A percentile compares a stretch with the other conserved stretches of the same genome.
Evolutionary conservation across 2,113 vertebrate genomes (phyloP).

Genomic region (Poeciliopsis occidentalis): DNA sequence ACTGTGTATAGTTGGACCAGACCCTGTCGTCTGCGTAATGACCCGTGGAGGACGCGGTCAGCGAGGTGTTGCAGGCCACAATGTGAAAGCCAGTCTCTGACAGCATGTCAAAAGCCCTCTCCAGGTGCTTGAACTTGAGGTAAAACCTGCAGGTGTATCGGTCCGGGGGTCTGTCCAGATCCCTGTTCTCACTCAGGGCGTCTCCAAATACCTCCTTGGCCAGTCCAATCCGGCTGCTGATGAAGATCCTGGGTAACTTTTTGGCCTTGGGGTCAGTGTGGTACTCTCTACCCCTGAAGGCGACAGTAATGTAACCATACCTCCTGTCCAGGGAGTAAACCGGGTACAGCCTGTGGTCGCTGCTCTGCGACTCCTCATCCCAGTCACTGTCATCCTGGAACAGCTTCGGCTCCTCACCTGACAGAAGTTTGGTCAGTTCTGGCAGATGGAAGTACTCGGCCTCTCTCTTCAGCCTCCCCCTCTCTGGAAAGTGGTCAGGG

Average conservation of each 20-base stretch:
- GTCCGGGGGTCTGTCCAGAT: conserved; percentile 90
- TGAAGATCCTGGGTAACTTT: conserved; percentile 93
- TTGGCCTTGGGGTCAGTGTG: conserved; percentile 89
- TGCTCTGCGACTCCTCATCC: conserved; percentile 91
- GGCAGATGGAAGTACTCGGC: conserved; percentile 97
- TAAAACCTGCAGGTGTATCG: conserved; percentile 95
- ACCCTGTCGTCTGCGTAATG: conserved; percentile 93
- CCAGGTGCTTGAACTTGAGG: conserved; percentile 95
- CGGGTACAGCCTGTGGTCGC: conserved; percentile 89
- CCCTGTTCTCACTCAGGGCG: conserved; percentile 93
- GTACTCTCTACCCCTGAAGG: conserved; percentile 88
- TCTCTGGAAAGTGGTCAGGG: conserved; percentile 97
- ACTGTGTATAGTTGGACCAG: conserved; percentile 98
- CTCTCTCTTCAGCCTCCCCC: conserved; percentile 91
- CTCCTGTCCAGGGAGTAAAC: conserved; percentile 86
- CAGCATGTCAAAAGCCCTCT: conserved; percentile 97
- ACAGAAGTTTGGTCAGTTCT: conserved; percentile 90
- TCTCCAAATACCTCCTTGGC: conserved; percentile 98
- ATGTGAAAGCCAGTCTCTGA: conserved; percentile 98
- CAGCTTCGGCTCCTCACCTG: conserved; percentile 86
- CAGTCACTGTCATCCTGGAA: conserved; percentile 91
- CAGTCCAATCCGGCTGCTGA: conserved; percentile 94
- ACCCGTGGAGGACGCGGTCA: conserved; percentile 88
- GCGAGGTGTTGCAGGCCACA: conserved; percentile 95
- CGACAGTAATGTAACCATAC: conserved; percentile 95